Evolutionary conservation across 2,888 invertebrate genomes (phyloP), one percentile per base, ranked within the genome.

Genomic region (Drosophila rubida): DNA sequence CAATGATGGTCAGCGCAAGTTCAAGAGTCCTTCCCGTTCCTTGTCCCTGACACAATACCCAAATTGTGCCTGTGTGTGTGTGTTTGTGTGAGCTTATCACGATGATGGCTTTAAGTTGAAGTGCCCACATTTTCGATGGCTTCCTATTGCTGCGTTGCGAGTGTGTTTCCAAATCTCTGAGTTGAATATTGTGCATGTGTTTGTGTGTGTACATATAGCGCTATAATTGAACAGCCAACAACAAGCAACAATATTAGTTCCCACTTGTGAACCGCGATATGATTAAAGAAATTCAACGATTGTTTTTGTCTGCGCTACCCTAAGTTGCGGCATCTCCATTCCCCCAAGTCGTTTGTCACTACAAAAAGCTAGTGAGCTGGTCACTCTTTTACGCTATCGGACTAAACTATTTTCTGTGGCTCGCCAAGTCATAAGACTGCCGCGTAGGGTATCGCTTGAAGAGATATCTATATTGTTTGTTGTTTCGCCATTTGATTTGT

Each of bases 181-280:
- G 25, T 44, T 49, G 6, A 54, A 32, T 62, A 50, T 25, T 37
- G 32, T 23, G 37, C 19, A 19, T 19, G 5, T 48, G 35, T 13
- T 25, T 35, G 23, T 23, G 23, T n/a, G n/a, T 48, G 4, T 49
- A 39, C 11, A 35, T 44, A 39, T 39, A 30, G 23, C n/a, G 45
- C 39, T 32, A 44, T 53, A 49, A 50, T 58, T 67, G 53, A 46
- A 42, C 58, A 14, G 27, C 11, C 68, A 50, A 46, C 19, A 68
- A 37, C 42, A 69, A 50, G 46, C 19, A 68, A 37, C 42, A 69
- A 61, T 61, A 42, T 19, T 60, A 73, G 27, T 74, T 65, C 44
- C 44, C 66, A 75, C 75, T 74, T 75, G 57, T 61, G 19, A 39
- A 44, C 46, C 30, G 74, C 61, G 74, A 77, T 73, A 78, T 78